phyloP scores from a whole-genome alignment of 2,113 vertebrate species.

The Turnix velox region DNA sequence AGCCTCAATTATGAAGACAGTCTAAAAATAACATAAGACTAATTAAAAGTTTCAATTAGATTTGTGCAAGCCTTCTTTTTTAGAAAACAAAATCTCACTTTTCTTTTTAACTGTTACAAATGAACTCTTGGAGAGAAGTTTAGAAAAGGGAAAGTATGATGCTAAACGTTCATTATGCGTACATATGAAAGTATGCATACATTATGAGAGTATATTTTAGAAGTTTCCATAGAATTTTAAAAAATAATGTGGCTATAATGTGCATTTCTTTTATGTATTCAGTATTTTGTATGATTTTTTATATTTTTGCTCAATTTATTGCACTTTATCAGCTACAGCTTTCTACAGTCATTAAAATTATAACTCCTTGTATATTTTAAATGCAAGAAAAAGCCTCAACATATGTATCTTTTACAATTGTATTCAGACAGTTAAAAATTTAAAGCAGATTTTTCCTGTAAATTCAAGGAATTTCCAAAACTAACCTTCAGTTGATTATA shows the following conservation, averaged over 20 bases:
- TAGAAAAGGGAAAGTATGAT: background rate
- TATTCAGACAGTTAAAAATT: background rate
- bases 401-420: background rate
- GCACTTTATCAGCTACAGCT: background rate
- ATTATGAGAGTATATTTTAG: background rate
- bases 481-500: background rate
- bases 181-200: background rate
- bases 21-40: constrained; percentile 69
- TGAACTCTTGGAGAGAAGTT: background rate
- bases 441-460: background rate
- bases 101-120: constrained; percentile 26
- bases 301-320: background rate
- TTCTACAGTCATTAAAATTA: background rate
- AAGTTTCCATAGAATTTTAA: background rate
- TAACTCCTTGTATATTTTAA: background rate
- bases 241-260: background rate
- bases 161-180: background rate
- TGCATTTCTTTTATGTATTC: background rate
- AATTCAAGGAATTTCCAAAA: background rate
- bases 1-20: constrained; percentile 66
- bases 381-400: background rate
- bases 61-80: constrained; percentile 30
- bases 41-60: constrained; percentile 68
- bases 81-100: constrained; percentile 32
- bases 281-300: background rate